These are phyloP conservation scores for Cyaniris semiargus DNA, from an alignment of 2,888 invertebrate species.

Conservation along the genomic window DNA sequence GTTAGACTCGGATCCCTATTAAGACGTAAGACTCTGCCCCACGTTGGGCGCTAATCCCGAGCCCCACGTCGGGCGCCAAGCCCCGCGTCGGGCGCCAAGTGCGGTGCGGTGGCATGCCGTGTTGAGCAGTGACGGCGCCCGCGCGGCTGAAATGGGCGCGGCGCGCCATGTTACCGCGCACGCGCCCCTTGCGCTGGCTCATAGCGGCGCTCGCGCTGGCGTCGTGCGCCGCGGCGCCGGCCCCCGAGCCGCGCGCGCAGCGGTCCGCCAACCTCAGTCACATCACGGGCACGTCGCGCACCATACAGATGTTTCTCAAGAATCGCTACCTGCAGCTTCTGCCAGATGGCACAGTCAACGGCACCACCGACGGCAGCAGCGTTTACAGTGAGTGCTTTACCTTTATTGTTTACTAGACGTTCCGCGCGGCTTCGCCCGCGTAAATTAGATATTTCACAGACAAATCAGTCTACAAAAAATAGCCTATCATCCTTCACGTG, in stretches of 20 bases:
- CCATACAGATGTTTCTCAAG: constrained; percentile 92
- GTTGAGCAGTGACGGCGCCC: constrained; percentile 76
- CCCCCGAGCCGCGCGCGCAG: constrained; percentile 83
- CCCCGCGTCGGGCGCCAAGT: constrained; percentile 21
- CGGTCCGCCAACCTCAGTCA: constrained; percentile 90
- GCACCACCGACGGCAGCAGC: constrained; percentile 88
- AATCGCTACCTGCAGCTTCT: constrained; percentile 90
- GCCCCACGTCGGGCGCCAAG: constrained; percentile 3
- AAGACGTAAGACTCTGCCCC: not conserved
- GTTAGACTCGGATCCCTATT: constrained; percentile 20
- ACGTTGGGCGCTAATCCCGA: not conserved
- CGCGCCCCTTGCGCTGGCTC: constrained; percentile 78
- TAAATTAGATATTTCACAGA: too few relatives aligned
- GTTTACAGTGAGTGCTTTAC: constrained; percentile 87
- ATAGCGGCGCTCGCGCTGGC: constrained; percentile 77
- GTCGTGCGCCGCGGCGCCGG: constrained; percentile 75
- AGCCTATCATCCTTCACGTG: too few relatives aligned
- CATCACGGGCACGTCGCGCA: constrained; percentile 88
- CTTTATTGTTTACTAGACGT: too few relatives aligned
- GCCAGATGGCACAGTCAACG: constrained; percentile 92
- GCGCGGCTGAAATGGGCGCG: constrained; percentile 78
- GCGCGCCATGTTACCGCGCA: constrained; percentile 77
- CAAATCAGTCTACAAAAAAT: too few relatives aligned
- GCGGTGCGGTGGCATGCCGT: constrained; percentile 51
- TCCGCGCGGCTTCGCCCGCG: too few relatives aligned